Evolutionary conservation across 2,797 vertebrate genomes (phyloP).

Genomic region (Poecile montanus): DNA sequence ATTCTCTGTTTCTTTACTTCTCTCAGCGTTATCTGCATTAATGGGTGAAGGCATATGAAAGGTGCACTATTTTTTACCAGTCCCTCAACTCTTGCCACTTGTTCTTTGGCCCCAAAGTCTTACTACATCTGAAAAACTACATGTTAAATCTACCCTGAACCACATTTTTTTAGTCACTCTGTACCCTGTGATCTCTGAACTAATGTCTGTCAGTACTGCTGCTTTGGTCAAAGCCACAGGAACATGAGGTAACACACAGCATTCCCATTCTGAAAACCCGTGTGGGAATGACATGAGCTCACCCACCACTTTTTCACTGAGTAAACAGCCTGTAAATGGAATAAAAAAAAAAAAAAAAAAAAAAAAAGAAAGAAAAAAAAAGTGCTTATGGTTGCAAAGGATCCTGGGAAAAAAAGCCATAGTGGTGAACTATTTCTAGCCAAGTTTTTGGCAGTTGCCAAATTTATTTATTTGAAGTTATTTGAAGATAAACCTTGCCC

Average conservation of each 20-base stretch:
- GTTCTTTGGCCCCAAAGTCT: background rate
- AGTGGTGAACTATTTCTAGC: background rate
- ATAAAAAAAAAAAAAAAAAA: background rate
- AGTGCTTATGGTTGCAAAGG: background rate
- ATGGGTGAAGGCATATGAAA: background rate
- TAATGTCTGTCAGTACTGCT: background rate
- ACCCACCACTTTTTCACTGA: conserved; percentile 5
- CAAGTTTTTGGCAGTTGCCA: background rate
- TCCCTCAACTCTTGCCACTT: background rate
- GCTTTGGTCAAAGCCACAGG: conserved; percentile 24
- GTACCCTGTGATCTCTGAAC: conserved; percentile 10
- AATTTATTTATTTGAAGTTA: too few species aligned
- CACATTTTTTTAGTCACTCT: background rate
- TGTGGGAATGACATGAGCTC: conserved; percentile 36
- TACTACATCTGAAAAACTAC: background rate
- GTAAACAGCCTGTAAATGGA: conserved; percentile 25
- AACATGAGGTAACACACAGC: conserved; percentile 15
- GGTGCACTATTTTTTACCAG: background rate
- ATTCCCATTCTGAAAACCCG: conserved; percentile 39
- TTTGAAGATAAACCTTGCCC: background rate
- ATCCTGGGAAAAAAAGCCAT: background rate
- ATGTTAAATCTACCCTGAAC: background rate
- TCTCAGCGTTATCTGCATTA: background rate
- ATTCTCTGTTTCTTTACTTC: background rate
- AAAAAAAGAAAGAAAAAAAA: background rate